Base-by-base conservation (phyloP, 2,797 vertebrate species). In the Epinephelus awoara region DNA sequence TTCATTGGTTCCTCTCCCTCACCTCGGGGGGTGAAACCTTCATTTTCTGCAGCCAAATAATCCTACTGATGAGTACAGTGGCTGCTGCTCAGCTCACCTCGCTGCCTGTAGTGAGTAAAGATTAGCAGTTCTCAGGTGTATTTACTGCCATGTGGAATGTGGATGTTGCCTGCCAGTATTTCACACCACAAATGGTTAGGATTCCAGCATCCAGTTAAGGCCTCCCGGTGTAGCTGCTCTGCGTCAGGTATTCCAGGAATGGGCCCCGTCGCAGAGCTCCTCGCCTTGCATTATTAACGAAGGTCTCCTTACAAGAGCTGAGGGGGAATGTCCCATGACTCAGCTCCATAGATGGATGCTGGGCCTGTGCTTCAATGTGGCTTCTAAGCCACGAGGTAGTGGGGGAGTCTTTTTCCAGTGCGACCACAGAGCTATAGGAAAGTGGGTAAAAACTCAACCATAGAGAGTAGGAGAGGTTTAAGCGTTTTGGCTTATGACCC, bases 171-270 rank as follows among this genome's bases (percentile, higher is more conserved):
- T 55, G 65, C 57, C 46, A 14, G 56, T 0, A 50, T 80, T 29
- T 85, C 66, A 27, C 34, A 6, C 58, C 58, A 19, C 52, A 19
- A 49, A 80, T 62, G 62, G 70, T 85, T 86, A 13, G 73, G 87
- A 89, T 90, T 87, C 69, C 80, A 42, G 61, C 40, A 6, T 71
- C 40, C 42, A 1, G 73, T 44, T 18, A 2, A 55, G 64, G 67
- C 63, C 62, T 77, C 70, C 55, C 25, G 0, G 25, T 40, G 86
- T 51, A 27, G 79, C 80, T 34, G 0, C 67, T 55, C 56, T 40
- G 11, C 1, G 14, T 72, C 74, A 77, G 75, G 85, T 85, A 88
- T 92, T 89, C 79, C 75, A 90, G 86, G 91, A 91, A 92, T 88
- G 85, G 72, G 71, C 72, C 66, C 51, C 13, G 71, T 78, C 13